Conservation (phyloP, 2,888 invertebrate genomes). For the Beris chalybata region DNA sequence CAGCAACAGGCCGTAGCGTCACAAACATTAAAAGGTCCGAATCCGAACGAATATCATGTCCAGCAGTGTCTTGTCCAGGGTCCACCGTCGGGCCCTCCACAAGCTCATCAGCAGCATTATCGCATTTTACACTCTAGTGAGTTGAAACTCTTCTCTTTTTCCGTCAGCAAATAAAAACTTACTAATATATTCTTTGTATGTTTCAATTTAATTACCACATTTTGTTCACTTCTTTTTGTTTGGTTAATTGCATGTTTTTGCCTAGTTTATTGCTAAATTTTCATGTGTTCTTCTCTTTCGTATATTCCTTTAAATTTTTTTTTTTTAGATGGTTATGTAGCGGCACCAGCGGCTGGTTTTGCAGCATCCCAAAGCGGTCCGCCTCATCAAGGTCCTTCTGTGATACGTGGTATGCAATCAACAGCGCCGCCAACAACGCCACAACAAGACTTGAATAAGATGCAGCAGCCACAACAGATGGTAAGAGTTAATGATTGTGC, state of each 20-base stretch:
- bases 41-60: constrained; percentile 36
- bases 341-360: constrained; percentile 50
- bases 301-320: not conserved
- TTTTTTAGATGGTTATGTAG: constrained; percentile 53
- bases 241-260: no score
- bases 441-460: constrained; percentile 49
- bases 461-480: constrained; percentile 49
- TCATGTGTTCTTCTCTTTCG: not conserved
- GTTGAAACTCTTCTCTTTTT: constrained; percentile 11
- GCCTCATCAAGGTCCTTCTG: constrained; percentile 48
- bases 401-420: constrained; percentile 50
- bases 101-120: constrained; percentile 37
- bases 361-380: constrained; percentile 48
- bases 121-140: constrained; percentile 39
- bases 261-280: not conserved
- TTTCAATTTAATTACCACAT: not conserved
- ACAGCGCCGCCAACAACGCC: constrained; percentile 47
- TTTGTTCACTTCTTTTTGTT: no score
- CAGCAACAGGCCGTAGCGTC: constrained; percentile 29
- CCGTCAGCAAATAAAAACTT: not conserved
- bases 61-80: constrained; percentile 35
- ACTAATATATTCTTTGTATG: constrained; percentile 4
- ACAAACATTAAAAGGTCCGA: constrained; percentile 36
- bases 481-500: constrained; percentile 27
- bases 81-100: constrained; percentile 27